Evolutionary conservation across 2,797 vertebrate species (phyloP).

Genomic region (Sylvia borin): DNA sequence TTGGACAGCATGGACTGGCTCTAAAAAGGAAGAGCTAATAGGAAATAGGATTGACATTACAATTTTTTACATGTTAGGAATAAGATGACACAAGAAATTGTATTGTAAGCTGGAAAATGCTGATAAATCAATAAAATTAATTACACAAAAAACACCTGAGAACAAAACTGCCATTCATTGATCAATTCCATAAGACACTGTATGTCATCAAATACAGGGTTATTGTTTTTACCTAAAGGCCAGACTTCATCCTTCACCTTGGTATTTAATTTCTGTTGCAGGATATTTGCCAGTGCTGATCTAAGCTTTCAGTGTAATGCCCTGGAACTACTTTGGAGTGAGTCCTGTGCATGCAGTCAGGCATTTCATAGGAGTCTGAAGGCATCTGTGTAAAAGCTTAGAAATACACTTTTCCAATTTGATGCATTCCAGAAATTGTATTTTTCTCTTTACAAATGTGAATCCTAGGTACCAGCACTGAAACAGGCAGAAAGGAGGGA

Average conservation of each 20-base stretch:
- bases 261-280: not conserved
- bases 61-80: not conserved
- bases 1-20: not conserved
- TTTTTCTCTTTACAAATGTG: not conserved
- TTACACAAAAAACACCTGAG: not conserved
- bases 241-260: not conserved
- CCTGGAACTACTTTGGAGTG: not conserved
- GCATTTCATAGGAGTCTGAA: not conserved
- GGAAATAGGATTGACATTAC: not conserved
- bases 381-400: not conserved
- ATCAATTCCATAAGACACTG: not conserved
- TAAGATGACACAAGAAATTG: not conserved
- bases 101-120: not conserved
- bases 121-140: slow-evolving; percentile 19
- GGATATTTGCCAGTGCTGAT: not conserved
- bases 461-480: not conserved
- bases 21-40: not conserved
- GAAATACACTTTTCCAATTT: not conserved
- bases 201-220: not conserved
- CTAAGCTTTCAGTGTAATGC: not conserved
- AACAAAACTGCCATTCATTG: not conserved
- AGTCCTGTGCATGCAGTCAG: not conserved
- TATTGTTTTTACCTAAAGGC: not conserved
- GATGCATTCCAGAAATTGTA: not conserved
- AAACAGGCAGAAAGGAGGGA: not conserved